Percentiles rank a stretch among this genome's conserved stretches.
Conservation (phyloP, 2,113 vertebrate species). For the Macaca mulatta region DNA sequence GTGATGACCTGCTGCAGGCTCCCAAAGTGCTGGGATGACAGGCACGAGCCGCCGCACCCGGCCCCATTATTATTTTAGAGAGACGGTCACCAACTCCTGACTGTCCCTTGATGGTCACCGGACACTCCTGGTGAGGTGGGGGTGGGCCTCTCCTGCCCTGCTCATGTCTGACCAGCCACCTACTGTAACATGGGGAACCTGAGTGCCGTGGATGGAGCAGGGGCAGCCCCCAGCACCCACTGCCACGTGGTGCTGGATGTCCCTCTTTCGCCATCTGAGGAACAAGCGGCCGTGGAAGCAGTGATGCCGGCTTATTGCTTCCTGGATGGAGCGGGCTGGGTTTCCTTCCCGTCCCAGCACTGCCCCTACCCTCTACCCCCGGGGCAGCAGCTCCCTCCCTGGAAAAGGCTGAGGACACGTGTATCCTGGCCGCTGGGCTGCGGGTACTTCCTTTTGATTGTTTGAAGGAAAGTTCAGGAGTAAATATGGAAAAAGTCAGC, state of each 20-base stretch:
- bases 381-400: constrained; percentile 60
- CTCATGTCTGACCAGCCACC: too few species aligned
- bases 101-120: too few species aligned
- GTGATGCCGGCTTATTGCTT: constrained; percentile 76
- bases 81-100: too few species aligned
- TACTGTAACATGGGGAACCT: neutral
- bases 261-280: neutral
- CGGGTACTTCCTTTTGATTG: constrained; percentile 82
- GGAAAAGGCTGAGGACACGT: constrained; percentile 79
- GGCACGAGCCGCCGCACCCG: too few species aligned
- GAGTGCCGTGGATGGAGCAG: neutral
- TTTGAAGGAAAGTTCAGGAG: constrained; percentile 77
- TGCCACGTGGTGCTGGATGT: neutral
- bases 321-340: constrained; percentile 65
- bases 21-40: too few species aligned
- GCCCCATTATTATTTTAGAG: too few species aligned
- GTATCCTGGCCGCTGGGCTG: constrained; percentile 83
- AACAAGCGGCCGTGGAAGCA: constrained; percentile 36
- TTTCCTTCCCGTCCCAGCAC: constrained; percentile 78
- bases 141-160: too few species aligned
- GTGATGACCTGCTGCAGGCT: too few species aligned
- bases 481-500: constrained; percentile 81
- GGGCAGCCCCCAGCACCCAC: neutral
- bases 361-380: neutral
- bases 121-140: too few species aligned